These are phyloP conservation scores for Diabrotica balteata DNA, from an alignment of 2,888 invertebrate species.

Conservation along the genomic window DNA sequence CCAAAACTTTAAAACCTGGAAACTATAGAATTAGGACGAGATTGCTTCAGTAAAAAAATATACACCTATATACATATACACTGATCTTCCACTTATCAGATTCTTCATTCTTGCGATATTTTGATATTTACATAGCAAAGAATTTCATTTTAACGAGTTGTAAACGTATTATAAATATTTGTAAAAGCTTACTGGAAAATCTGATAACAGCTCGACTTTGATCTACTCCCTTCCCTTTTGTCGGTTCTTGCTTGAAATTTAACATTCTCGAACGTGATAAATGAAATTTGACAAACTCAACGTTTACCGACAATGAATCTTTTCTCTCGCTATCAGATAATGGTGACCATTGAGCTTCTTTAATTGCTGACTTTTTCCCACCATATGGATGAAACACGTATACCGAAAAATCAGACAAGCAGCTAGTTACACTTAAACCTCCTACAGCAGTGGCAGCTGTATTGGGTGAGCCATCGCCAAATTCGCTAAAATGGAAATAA, in stretches of 20 bases:
- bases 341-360: constrained; percentile 87
- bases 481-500: constrained; percentile 60
- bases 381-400: constrained; percentile 99
- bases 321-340: constrained; percentile 88
- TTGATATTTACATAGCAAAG: too few species aligned
- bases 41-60: too few species aligned
- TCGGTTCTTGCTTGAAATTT: constrained; percentile 73
- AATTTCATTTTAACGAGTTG: neutral
- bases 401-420: constrained; percentile 95
- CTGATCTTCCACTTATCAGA: too few species aligned
- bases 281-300: constrained; percentile 96
- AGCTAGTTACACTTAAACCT: constrained; percentile 93
- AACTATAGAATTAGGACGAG: too few species aligned
- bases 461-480: constrained; percentile 60
- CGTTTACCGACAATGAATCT: constrained; percentile 94
- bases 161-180: constrained; percentile 32
- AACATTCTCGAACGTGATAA: constrained; percentile 89
- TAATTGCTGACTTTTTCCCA: constrained; percentile 81
- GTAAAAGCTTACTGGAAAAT: constrained; percentile 78
- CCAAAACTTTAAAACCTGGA: too few species aligned
- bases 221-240: constrained; percentile 59
- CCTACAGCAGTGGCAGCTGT: constrained; percentile 76
- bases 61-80: too few species aligned
- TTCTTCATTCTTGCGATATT: too few species aligned
- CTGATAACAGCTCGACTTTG: constrained; percentile 87